These are phyloP conservation scores for Syngnathus typhle DNA, from an alignment of 2,113 vertebrate genomes.

Conservation along the genomic window DNA sequence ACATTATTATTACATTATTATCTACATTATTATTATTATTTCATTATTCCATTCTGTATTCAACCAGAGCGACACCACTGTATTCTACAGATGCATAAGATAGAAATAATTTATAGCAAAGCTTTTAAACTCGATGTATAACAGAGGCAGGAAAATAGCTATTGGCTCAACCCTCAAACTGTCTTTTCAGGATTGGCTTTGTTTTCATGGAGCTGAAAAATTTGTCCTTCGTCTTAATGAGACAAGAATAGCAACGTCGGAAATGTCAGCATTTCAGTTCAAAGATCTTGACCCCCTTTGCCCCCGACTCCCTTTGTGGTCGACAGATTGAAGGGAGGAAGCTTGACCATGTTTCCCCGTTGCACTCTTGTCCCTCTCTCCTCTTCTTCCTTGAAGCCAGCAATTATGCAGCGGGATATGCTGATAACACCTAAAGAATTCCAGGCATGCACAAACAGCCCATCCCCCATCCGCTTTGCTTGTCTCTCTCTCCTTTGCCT, in stretches of 20 bases:
- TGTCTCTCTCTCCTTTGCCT: conserved; percentile 31
- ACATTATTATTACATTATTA: no score
- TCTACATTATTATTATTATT: no score
- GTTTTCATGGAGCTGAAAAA: not conserved
- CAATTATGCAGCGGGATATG: conserved; percentile 59
- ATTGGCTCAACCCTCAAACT: not conserved
- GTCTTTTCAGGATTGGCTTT: not conserved
- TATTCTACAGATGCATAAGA: not conserved
- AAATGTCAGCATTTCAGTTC: conserved; percentile 7
- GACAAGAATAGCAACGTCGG: conserved; percentile 15
- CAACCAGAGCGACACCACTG: not conserved
- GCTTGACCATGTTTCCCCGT: conserved; percentile 20
- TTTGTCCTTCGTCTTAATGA: conserved; percentile 1
- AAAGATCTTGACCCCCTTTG: not conserved
- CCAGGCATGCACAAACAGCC: conserved; percentile 69
- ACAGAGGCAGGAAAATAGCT: not conserved
- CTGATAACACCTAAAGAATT: conserved; percentile 73
- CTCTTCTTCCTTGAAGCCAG: conserved; percentile 42
- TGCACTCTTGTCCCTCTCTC: conserved; percentile 12
- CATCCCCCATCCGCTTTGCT: conserved; percentile 58
- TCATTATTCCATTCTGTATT: no score
- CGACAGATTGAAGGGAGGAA: not conserved
- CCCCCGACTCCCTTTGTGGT: not conserved
- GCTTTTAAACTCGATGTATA: not conserved
- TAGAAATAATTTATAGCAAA: not conserved